These are phyloP conservation scores for Caerostris darwini DNA, from an alignment of 1,140 invertebrate genomes.

Conservation along the genomic window DNA sequence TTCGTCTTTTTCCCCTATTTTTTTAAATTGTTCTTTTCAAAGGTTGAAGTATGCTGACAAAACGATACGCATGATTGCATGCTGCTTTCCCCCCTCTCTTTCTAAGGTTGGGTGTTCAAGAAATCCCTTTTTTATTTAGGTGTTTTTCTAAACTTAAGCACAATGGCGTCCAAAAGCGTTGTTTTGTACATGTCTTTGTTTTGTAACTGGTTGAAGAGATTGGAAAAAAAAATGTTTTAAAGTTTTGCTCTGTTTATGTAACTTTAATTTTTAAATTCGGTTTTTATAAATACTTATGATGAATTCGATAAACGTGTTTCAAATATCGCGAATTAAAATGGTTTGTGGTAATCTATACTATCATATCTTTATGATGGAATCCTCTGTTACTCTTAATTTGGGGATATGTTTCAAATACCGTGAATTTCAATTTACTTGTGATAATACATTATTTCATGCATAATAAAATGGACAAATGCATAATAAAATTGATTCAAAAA, in stretches of 20 bases:
- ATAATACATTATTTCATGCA: too few species aligned
- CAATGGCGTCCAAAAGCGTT: not conserved
- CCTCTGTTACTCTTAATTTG: too few species aligned
- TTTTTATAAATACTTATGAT: too few species aligned
- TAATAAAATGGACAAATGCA: too few species aligned
- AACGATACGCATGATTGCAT: conserved; percentile 47
- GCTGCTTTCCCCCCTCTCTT: not conserved
- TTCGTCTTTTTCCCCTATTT: not conserved
- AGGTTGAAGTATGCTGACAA: conserved; percentile 61
- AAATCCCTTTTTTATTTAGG: not conserved
- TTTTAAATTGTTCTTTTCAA: conserved; percentile 49
- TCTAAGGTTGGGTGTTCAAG: not conserved
- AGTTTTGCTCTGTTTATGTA: not conserved
- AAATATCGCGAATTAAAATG: too few species aligned
- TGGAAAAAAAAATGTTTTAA: not conserved
- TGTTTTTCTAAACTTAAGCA: conserved; percentile 6
- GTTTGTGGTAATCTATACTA: too few species aligned
- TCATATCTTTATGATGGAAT: too few species aligned
- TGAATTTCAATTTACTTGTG: too few species aligned
- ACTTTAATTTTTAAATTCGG: not conserved
- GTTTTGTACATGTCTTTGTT: not conserved
- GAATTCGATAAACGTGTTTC: too few species aligned
- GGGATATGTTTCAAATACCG: too few species aligned
- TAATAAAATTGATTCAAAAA: too few species aligned
- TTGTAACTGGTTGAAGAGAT: not conserved